phyloP scores from a whole-genome alignment of 2,888 invertebrate genomes.

The Scaptomyza cyrtandrae region DNA sequence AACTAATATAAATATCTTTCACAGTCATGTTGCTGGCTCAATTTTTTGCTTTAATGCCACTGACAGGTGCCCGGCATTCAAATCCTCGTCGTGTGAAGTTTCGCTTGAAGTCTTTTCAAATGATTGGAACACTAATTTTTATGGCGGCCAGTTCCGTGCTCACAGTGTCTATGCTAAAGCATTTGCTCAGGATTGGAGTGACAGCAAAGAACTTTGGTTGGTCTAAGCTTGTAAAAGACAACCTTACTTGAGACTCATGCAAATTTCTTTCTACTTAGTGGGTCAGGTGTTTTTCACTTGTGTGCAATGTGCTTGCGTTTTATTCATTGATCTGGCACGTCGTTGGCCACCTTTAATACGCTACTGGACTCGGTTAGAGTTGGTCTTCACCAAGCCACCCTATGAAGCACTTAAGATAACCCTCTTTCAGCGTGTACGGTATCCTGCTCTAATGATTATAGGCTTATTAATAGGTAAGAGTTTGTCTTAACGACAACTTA shows the following conservation, averaged over 20 bases:
- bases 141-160: constrained; percentile 60
- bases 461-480: constrained; percentile 67
- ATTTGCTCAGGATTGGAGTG: constrained; percentile 73
- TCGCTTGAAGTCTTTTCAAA: constrained; percentile 69
- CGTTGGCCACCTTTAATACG: constrained; percentile 81
- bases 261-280: constrained; percentile 55
- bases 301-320: constrained; percentile 69
- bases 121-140: constrained; percentile 64
- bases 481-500: accelerated
- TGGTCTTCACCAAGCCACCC: constrained; percentile 76
- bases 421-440: constrained; percentile 70
- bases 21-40: constrained; percentile 85
- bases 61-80: constrained; percentile 84
- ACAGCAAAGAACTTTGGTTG: constrained; percentile 82
- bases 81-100: constrained; percentile 82
- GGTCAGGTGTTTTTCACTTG: constrained; percentile 80
- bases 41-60: constrained; percentile 86
- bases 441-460: constrained; percentile 71
- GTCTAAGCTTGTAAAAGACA: background rate
- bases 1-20: background rate
- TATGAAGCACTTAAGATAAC: constrained; percentile 71
- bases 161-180: constrained; percentile 54
- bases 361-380: constrained; percentile 80
- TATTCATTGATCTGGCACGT: constrained; percentile 78
- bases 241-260: background rate